Percentiles rank a stretch among this genome's conserved stretches.
These are phyloP conservation scores for Ammospiza maritima DNA, from an alignment of 2,797 vertebrate genomes.

Conservation along the genomic window DNA sequence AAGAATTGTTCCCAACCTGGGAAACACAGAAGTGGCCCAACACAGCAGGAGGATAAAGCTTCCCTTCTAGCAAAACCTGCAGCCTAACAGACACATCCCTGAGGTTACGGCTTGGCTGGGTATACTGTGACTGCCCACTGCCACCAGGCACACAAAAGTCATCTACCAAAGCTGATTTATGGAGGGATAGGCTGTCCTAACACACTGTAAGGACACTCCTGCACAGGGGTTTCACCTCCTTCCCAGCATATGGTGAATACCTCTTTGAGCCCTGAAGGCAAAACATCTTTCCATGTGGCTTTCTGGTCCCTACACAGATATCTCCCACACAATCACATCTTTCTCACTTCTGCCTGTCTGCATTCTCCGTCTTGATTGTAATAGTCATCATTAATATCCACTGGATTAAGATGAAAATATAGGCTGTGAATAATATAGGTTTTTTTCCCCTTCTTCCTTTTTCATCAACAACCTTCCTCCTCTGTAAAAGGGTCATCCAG, in stretches of 20 bases:
- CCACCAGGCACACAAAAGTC: neutral
- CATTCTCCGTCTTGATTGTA: neutral
- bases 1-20: rapidly evolving
- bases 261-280: neutral
- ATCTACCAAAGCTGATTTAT: neutral
- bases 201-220: neutral
- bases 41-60: neutral
- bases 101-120: rapidly evolving
- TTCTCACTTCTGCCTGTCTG: neutral
- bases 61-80: neutral
- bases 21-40: rapidly evolving
- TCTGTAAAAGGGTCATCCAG: conserved; percentile 35
- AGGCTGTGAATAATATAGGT: neutral
- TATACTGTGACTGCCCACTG: rapidly evolving
- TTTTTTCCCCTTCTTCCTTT: neutral
- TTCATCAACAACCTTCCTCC: neutral
- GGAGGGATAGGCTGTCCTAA: neutral
- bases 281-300: neutral
- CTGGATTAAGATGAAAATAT: neutral
- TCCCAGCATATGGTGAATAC: neutral
- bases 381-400: neutral
- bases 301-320: neutral
- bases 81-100: neutral
- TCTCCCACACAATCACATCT: neutral
- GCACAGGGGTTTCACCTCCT: neutral